Evolutionary conservation across 2,888 invertebrate genomes (phyloP).

Genomic region (Lasioglossum oenotherae): DNA sequence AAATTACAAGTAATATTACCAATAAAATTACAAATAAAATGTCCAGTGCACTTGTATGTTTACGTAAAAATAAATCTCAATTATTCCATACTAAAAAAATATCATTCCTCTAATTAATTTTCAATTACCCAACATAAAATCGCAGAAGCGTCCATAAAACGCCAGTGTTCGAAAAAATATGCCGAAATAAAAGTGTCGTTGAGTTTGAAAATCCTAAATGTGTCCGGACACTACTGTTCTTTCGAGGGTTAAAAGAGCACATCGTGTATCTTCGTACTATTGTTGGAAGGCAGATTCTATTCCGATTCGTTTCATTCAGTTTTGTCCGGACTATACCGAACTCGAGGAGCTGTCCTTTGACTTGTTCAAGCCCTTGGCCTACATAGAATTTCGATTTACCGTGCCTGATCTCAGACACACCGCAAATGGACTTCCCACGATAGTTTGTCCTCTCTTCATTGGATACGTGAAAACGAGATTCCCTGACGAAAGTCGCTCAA

Average conservation of each 20-base stretch:
- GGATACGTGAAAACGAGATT: background rate
- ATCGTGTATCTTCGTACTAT: background rate
- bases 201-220: background rate
- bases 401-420: background rate
- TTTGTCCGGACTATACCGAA: background rate
- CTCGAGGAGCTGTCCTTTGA: background rate
- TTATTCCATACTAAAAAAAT: background rate
- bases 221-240: background rate
- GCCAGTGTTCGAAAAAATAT: background rate
- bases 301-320: background rate
- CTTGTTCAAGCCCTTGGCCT: background rate
- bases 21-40: too few relatives aligned
- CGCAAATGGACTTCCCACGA: slow-evolving; percentile 36
- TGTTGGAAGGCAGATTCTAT: background rate
- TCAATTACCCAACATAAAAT: background rate
- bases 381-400: slow-evolving; percentile 35
- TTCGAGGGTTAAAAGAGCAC: background rate
- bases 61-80: background rate
- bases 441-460: slow-evolving; percentile 39
- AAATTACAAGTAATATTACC: too few relatives aligned
- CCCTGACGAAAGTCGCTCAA: background rate
- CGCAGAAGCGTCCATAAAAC: background rate
- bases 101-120: background rate
- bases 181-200: background rate
- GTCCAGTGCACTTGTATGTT: too few relatives aligned